These are phyloP conservation scores for Eugnorisma glareosa DNA, from an alignment of 2,888 invertebrate species.

Conservation along the genomic window DNA sequence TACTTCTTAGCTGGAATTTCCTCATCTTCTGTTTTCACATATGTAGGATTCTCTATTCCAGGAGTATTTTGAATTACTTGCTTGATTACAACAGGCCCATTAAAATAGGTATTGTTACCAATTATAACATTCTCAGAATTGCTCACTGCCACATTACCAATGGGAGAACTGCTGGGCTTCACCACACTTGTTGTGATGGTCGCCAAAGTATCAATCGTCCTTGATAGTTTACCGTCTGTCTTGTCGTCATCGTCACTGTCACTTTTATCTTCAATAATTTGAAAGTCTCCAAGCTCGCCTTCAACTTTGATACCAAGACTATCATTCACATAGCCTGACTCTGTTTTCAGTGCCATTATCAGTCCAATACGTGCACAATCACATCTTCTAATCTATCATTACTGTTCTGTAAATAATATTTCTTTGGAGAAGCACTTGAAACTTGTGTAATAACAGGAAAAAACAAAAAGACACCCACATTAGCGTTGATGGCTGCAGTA, in stretches of 20 bases:
- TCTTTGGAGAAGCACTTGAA: constrained; percentile 9
- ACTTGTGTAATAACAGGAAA: constrained; percentile 33
- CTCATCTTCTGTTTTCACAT: constrained; percentile 77
- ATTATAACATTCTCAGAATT: constrained; percentile 94
- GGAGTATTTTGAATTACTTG: constrained; percentile 91
- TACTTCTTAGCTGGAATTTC: constrained; percentile 44
- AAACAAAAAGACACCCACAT: constrained; percentile 35
- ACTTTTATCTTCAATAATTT: constrained; percentile 78
- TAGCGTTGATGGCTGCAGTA: constrained; percentile 6
- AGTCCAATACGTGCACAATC: constrained; percentile 33
- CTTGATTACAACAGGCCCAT: constrained; percentile 94
- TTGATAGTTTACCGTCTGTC: constrained; percentile 61
- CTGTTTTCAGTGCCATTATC: constrained; percentile 75
- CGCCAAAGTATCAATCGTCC: constrained; percentile 66
- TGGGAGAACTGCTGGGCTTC: constrained; percentile 71
- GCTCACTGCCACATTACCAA: constrained; percentile 91
- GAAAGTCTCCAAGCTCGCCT: constrained; percentile 81
- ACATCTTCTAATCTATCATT: constrained; percentile 30
- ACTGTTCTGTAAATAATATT: background rate
- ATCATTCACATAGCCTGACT: constrained; percentile 63
- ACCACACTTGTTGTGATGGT: constrained; percentile 74
- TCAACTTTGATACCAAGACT: constrained; percentile 76
- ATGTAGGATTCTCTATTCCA: constrained; percentile 82
- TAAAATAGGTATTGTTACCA: constrained; percentile 94
- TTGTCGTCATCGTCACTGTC: constrained; percentile 76